Percentiles rank a stretch among this genome's conserved stretches.
Conservation (phyloP, 1,140 invertebrate genomes). For the Drosophila ironensis region DNA sequence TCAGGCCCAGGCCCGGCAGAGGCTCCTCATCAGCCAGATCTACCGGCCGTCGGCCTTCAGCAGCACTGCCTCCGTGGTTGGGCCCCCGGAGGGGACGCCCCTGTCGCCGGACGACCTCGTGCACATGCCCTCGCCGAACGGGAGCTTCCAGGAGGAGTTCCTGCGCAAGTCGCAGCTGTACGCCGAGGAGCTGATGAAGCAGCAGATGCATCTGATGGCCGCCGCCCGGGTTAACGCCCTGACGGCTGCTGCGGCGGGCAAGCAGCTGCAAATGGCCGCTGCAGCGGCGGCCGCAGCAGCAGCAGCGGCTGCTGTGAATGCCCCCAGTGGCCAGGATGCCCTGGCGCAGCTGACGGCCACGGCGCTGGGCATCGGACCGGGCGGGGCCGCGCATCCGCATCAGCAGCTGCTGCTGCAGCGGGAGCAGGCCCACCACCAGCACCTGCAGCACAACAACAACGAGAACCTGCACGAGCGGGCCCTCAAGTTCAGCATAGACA, state of each 20-base stretch:
- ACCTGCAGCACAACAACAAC: slow-evolving; percentile 51
- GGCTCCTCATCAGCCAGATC: slow-evolving; percentile 58
- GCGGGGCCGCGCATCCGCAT: slow-evolving; percentile 50
- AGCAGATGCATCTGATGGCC: slow-evolving; percentile 81
- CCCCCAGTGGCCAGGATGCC: slow-evolving; percentile 50
- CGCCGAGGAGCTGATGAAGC: slow-evolving; percentile 81
- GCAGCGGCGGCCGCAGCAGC: slow-evolving; percentile 64
- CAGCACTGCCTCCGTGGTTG: slow-evolving; percentile 45
- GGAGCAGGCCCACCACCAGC: slow-evolving; percentile 34
- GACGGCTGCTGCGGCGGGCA: slow-evolving; percentile 56
- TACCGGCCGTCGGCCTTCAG: slow-evolving; percentile 72
- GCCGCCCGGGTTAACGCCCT: slow-evolving; percentile 73
- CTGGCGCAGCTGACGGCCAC: slow-evolving; percentile 69
- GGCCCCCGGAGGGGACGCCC: slow-evolving; percentile 2
- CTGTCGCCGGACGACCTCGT: neutral
- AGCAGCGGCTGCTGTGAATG: slow-evolving; percentile 20
- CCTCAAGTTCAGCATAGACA: slow-evolving; percentile 95
- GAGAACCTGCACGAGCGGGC: slow-evolving; percentile 84
- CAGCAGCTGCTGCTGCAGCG: slow-evolving; percentile 37
- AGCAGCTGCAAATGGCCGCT: slow-evolving; percentile 68
- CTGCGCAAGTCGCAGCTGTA: slow-evolving; percentile 80
- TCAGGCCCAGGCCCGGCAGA: slow-evolving; percentile 48
- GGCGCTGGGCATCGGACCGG: slow-evolving; percentile 35
- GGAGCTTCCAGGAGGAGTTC: slow-evolving; percentile 76
- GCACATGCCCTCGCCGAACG: slow-evolving; percentile 7